Conservation (phyloP, 2,113 vertebrate genomes). For the Tursiops truncatus region DNA sequence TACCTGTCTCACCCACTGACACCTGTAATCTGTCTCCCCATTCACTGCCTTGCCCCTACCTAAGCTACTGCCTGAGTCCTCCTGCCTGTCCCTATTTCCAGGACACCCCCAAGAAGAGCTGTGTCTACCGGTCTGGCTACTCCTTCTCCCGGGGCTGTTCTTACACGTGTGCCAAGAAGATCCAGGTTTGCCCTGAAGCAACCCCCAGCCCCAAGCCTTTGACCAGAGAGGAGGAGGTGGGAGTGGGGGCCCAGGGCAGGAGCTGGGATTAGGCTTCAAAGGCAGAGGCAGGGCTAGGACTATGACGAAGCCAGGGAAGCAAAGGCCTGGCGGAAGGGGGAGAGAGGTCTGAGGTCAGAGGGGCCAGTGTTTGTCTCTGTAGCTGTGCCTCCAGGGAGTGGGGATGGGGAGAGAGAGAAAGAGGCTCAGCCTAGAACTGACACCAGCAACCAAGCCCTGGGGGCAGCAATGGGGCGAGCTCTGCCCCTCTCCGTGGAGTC, state of each 20-base stretch:
- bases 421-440: neutral
- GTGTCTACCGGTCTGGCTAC: slow-evolving; percentile 66
- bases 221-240: neutral
- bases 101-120: slow-evolving; percentile 71
- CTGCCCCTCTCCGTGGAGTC: neutral
- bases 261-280: neutral
- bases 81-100: neutral
- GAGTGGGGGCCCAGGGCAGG: neutral
- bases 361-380: neutral
- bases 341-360: neutral
- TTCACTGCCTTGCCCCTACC: neutral
- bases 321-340: neutral
- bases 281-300: neutral
- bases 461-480: neutral
- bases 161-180: slow-evolving; percentile 73
- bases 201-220: neutral
- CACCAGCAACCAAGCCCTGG: neutral
- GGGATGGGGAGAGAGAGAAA: neutral
- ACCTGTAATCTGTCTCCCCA: neutral
- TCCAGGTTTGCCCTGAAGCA: slow-evolving; percentile 62
- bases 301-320: neutral
- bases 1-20: neutral
- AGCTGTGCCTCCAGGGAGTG: neutral
- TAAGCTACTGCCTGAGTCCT: neutral
- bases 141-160: slow-evolving; percentile 69